Percentiles rank a stretch among this genome's conserved stretches.
These are phyloP conservation scores for Phyto melanocephala DNA, from an alignment of 2,888 invertebrate genomes.

Conservation along the genomic window DNA sequence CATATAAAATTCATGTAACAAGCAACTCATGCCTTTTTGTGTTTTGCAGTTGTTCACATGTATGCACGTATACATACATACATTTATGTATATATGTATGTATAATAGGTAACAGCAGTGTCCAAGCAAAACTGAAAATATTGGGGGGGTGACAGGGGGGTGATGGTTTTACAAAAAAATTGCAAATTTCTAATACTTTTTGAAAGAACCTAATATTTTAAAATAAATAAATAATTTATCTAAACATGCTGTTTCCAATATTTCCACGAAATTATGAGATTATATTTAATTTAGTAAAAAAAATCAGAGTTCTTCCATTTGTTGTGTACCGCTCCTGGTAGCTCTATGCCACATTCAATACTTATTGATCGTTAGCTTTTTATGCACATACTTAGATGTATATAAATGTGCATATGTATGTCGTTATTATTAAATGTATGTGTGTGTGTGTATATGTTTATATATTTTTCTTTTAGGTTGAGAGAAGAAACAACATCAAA, in stretches of 20 bases:
- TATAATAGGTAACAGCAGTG: too few relatives aligned
- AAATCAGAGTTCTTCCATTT: not conserved
- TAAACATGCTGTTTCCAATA: too few relatives aligned
- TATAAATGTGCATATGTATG: not conserved
- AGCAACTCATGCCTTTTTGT: conserved; percentile 29
- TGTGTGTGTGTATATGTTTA: not conserved
- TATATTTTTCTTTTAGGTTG: not conserved
- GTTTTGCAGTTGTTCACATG: not conserved
- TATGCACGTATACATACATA: too few relatives aligned
- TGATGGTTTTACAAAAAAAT: too few relatives aligned
- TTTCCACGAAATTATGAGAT: too few relatives aligned
- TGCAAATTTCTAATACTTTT: too few relatives aligned
- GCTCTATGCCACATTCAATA: not conserved
- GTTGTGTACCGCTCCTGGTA: conserved; percentile 37
- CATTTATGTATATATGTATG: too few relatives aligned
- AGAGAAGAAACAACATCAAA: conserved; percentile 45
- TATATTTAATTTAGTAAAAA: too few relatives aligned
- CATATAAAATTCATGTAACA: conserved; percentile 55
- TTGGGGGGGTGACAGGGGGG: not conserved
- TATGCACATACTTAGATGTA: not conserved
- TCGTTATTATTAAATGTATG: not conserved
- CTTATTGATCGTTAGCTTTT: conserved; percentile 16
- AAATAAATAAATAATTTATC: too few relatives aligned
- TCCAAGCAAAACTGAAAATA: not conserved
- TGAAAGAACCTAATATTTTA: too few relatives aligned